These are phyloP conservation scores for Anadara kagoshimensis DNA, from an alignment of 1,140 invertebrate species.

Conservation along the genomic window DNA sequence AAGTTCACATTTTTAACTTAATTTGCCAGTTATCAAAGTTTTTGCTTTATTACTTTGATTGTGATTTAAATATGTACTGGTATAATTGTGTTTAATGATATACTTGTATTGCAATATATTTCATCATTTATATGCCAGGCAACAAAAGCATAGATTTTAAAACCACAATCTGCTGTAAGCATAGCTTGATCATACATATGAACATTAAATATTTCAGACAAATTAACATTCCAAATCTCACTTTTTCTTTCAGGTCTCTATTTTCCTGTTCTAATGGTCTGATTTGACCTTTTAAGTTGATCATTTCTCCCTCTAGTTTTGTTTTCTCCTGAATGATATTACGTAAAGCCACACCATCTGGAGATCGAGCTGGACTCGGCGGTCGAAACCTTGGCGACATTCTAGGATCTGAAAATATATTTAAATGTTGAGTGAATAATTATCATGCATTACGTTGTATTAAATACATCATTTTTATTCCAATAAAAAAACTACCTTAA, in stretches of 20 bases:
- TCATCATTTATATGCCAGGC: background rate
- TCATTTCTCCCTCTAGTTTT: constrained; percentile 64
- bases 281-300: constrained; percentile 52
- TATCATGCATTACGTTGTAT: too few species aligned
- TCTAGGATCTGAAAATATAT: constrained; percentile 28
- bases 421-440: too few species aligned
- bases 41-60: too few species aligned
- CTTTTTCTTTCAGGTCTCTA: constrained; percentile 51
- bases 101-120: too few species aligned
- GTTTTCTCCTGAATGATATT: constrained; percentile 68
- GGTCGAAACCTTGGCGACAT: constrained; percentile 36
- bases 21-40: too few species aligned
- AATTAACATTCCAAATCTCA: constrained; percentile 26
- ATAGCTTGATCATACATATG: background rate
- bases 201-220: background rate
- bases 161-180: background rate
- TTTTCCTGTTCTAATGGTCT: constrained; percentile 56
- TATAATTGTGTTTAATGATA: too few species aligned
- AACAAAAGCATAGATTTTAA: background rate
- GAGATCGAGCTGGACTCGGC: constrained; percentile 50
- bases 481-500: too few species aligned
- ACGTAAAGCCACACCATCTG: constrained; percentile 61
- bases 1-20: too few species aligned
- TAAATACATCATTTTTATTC: too few species aligned
- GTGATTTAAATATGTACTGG: too few species aligned